Evolutionary conservation across 2,113 vertebrate species (phyloP), one percentile per base, ranked within the genome.

Genomic region (Malurus elegans): DNA sequence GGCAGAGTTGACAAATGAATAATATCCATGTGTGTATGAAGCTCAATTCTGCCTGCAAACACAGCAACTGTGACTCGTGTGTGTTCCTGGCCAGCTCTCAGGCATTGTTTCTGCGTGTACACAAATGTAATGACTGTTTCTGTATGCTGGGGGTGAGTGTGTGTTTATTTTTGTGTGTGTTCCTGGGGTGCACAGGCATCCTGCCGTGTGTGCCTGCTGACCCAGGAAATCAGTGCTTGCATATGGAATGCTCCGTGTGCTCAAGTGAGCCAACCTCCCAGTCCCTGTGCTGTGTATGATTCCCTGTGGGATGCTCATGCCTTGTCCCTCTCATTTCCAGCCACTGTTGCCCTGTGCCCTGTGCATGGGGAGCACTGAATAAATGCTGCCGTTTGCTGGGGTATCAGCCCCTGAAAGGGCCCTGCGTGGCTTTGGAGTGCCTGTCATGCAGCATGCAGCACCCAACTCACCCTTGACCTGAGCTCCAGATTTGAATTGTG

Each of bases 21-120:
- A 56, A 51, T 12, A 20, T 2, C 1, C 3, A 15, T 38, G 0
- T 65, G 3, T 19, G 3, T 58, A 5, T 12, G 6, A 47, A n/a
- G 42, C 31, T 29, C n/a, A n/a, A 44, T 14, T 36, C 67, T 73
- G 24, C 61, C 70, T 85, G 70, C 25, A 29, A 36, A 31, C 10
- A 56, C 4, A 36, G 18, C 16, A 40, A 0, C 42, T 4, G 3
- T 23, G 40, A 4, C 60, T 38, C 10, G 11, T 4, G 6, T 44
- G 64, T 20, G 44, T 17, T 64, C 44, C 9, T 14, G 9, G 34
- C 36, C 56, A 47, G 47, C 8, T 40, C 17, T 7, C 10, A 57
- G 54, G 42, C 9, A 1, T 15, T 62, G 44, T 12, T 38, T 62
- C 71, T 23, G 23, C 10, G 38, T 23, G 20, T 48, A 5, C 18